Base-by-base conservation (phyloP, 2,888 invertebrate species). In the Lasioglossum marginatum region DNA sequence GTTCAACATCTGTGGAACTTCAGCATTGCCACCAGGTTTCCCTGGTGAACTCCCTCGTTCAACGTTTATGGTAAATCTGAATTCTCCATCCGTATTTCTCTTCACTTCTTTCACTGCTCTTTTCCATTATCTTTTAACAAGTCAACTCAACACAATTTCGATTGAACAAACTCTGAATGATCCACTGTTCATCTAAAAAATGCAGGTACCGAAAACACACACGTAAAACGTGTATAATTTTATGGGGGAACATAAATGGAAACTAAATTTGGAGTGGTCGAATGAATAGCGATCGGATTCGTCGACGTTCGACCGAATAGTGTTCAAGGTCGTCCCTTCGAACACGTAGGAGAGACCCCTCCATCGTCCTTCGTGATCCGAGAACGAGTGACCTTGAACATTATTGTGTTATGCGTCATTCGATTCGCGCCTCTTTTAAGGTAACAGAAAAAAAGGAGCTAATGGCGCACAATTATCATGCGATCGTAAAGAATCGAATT, bases 301-400 rank as follows among this genome's bases (percentile, higher is more conserved):
- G n/a, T 14, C 40, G 70, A n/a, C n/a, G 31, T 31, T 43, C 8
- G 8, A 31, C 27, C 27, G 23, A n/a, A 31, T 31, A 57, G n/a
- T 40, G 31, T 43, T 63, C 76, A 76, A 76, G 63, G 76, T 76
- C 43, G 43, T 23, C 27, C 4, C 63, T n/a, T n/a, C 70, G 70
- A 70, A 70, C 40, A 40, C 70, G n/a, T 70, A 70, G 70, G 70
- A 70, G n/a, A n/a, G 63, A 37, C 68, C 70, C 40, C 40, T 40
- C n/a, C 37, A 12, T 40, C n/a, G n/a, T 70, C 70, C 37, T 70
- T 70, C n/a, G 70, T 70, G 40, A 10, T 70, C 70, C n/a, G 70
- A 37, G 70, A 40, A 23, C n/a, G n/a, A n/a, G n/a, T 14, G 70
- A 70, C 70, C 70, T 70, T 70, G 70, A 70, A 70, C 70, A 40